phyloP scores from a whole-genome alignment of 2,888 invertebrate species.

The Amiota communis region DNA sequence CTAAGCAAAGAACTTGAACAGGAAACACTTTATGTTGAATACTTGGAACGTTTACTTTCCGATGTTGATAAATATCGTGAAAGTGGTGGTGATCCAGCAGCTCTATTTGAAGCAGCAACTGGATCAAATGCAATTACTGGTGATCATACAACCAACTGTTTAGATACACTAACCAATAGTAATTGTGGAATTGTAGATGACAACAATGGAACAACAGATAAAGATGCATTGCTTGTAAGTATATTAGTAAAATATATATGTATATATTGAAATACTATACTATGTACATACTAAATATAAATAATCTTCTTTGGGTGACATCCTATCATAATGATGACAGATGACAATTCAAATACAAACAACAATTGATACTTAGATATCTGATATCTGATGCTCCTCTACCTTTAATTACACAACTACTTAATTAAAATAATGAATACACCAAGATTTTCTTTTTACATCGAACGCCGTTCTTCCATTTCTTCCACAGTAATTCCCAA shows the following conservation, averaged over 20 bases:
- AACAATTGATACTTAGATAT: too few relatives aligned
- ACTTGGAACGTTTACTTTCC: slow-evolving; percentile 86
- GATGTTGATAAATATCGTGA: slow-evolving; percentile 89
- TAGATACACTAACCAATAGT: not conserved
- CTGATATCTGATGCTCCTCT: too few relatives aligned
- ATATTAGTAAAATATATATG: not conserved
- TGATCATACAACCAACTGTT: not conserved
- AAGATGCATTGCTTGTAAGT: not conserved
- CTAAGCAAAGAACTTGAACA: slow-evolving; percentile 90
- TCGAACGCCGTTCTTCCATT: too few relatives aligned
- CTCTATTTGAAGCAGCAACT: slow-evolving; percentile 72
- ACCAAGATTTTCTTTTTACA: too few relatives aligned
- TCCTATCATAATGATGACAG: too few relatives aligned
- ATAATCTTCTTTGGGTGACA: too few relatives aligned
- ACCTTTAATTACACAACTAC: too few relatives aligned
- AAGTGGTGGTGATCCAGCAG: slow-evolving; percentile 72
- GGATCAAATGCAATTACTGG: slow-evolving; percentile 16
- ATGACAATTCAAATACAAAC: too few relatives aligned
- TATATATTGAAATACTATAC: too few relatives aligned
- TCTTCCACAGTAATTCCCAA: too few relatives aligned
- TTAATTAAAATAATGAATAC: too few relatives aligned
- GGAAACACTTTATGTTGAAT: slow-evolving; percentile 92
- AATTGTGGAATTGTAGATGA: not conserved
- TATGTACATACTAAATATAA: too few relatives aligned
- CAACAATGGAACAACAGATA: not conserved